phyloP scores from a whole-genome alignment of 2,888 invertebrate species.

The Dione juno region DNA sequence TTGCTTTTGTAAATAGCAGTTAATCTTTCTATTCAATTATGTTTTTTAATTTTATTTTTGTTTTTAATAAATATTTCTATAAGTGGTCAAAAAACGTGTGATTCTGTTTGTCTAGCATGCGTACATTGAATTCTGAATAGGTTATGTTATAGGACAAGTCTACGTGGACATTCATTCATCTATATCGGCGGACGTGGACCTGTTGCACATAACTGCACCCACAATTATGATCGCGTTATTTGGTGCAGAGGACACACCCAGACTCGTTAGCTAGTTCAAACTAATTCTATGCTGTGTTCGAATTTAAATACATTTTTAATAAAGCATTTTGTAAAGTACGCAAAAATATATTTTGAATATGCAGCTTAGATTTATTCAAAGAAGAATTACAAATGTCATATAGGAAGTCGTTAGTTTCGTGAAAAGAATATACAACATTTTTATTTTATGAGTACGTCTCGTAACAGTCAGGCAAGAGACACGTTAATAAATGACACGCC shows the following conservation, averaged over 20 bases:
- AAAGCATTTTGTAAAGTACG: slow-evolving; percentile 28
- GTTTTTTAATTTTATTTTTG: slow-evolving; percentile 57
- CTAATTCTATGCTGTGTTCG: slow-evolving; percentile 72
- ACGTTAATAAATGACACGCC: slow-evolving; percentile 39
- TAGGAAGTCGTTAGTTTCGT: slow-evolving; percentile 43
- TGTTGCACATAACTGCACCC: slow-evolving; percentile 73
- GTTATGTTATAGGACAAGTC: slow-evolving; percentile 37
- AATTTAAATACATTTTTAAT: slow-evolving; percentile 46
- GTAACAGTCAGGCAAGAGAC: slow-evolving; percentile 34
- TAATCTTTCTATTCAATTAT: slow-evolving; percentile 59
- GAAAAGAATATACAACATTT: slow-evolving; percentile 33
- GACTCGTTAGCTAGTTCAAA: slow-evolving; percentile 68
- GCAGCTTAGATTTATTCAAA: slow-evolving; percentile 11
- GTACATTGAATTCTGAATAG: no score
- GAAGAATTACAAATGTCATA: slow-evolving; percentile 32
- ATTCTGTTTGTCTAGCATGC: no score
- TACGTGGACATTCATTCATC: slow-evolving; percentile 22
- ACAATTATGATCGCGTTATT: slow-evolving; percentile 76
- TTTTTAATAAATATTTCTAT: slow-evolving; percentile 37
- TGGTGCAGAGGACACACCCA: slow-evolving; percentile 80
- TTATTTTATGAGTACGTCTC: slow-evolving; percentile 39
- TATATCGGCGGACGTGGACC: slow-evolving; percentile 55
- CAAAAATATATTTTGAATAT: slow-evolving; percentile 20
- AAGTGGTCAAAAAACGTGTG: slow-evolving; percentile 31
- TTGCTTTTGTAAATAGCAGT: slow-evolving; percentile 58